Evolutionary conservation across 2,888 invertebrate species (phyloP), one percentile per base, ranked within the genome.

Genomic region (Pogonocherus hispidulus): DNA sequence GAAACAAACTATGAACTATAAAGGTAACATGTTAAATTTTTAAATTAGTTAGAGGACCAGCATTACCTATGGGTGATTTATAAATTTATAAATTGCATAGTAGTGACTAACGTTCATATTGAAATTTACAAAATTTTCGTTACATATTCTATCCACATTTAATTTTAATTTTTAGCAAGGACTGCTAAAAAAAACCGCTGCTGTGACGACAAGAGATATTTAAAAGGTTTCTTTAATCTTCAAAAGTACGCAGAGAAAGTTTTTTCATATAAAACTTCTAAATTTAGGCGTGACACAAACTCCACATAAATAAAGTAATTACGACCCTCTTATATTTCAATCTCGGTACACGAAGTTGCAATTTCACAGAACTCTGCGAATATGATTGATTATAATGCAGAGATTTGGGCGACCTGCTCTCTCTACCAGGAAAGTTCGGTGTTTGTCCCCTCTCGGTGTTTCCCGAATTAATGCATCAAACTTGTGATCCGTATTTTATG

Each of bases 331-430:
- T 35, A 49, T 62, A 62, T 62, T 62, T 51, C 62, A 37, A 49
- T 62, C 51, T 49, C 20, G 27, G 49, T 62, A 62, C 62, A 35
- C 62, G 62, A 37, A 22, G 62, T 35, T 62, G 62, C 62, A 62
- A 62, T 62, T 62, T 37, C 62, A 51, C 62, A 51, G 62, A 62
- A 62, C 32, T 46, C 51, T 27, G 51, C 62, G 62, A 51, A 51
- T 62, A 62, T 62, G 62, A 62, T 62, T 62, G 62, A 62, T 62
- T 62, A 62, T 62, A 62, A 62, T 62, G 62, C 62, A 62, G 62
- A 62, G 62, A 62, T 62, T 62, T 23, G 37, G 41, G 62, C 32
- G 20, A 16, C 3, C 1, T 62, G 51, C 51, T 49, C 49, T 18
- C 23, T 32, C 49, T 3, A 14, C 44, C 35, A 11, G 44, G 41